Conservation (phyloP, 2,113 vertebrate species). For the Hoplias malabaricus region DNA sequence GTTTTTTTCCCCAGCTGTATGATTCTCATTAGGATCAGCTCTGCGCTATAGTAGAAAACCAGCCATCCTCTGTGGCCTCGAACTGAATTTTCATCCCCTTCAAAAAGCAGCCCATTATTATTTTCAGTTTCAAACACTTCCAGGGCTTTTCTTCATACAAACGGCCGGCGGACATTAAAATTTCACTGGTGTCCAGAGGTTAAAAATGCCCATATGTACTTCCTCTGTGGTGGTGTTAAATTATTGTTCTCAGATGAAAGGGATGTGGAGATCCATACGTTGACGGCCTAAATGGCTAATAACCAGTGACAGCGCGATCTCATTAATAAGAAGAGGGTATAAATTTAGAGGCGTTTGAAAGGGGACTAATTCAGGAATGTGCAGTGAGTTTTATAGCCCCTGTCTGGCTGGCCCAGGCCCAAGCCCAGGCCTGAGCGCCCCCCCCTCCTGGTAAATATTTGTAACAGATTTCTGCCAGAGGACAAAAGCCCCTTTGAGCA, state of each 20-base stretch:
- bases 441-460: conserved; percentile 91
- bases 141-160: conserved; percentile 42
- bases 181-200: conserved; percentile 45
- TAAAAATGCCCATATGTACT: conserved; percentile 43
- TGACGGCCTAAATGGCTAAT: conserved; percentile 87
- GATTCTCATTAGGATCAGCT: too few species aligned
- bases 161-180: conserved; percentile 50
- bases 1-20: too few species aligned
- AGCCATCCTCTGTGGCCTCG: too few species aligned
- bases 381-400: conserved; percentile 90
- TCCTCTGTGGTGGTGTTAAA: conserved; percentile 44
- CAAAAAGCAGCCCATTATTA: conserved; percentile 4
- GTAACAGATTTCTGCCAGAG: conserved; percentile 93
- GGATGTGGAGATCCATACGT: conserved; percentile 85
- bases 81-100: conserved; percentile 56
- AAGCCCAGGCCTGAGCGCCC: conserved; percentile 84
- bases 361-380: conserved; percentile 90
- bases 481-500: conserved; percentile 96
- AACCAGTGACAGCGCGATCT: conserved; percentile 92
- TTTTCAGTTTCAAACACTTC: conserved; percentile 47
- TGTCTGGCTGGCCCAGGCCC: conserved; percentile 86
- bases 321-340: conserved; percentile 90
- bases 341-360: conserved; percentile 85
- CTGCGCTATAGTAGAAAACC: too few species aligned
- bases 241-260: conserved; percentile 82